Evolutionary conservation across 2,888 invertebrate species (phyloP).

Genomic region (Aphodius sticticus): DNA sequence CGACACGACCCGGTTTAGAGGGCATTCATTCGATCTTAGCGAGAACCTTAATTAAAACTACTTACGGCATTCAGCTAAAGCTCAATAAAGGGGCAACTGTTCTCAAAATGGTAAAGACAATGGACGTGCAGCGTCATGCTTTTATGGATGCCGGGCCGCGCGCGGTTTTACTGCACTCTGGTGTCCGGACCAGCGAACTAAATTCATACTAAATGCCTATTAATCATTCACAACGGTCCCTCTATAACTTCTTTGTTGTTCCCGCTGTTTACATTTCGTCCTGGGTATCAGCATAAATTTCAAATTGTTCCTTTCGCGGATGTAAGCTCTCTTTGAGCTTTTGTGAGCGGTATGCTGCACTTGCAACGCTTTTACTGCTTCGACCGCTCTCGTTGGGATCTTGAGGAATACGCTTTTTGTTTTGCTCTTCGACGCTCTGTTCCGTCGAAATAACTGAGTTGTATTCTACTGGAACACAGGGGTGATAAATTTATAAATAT

Average conservation of each 20-base stretch:
- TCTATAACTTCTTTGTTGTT: background rate
- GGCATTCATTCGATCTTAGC: background rate
- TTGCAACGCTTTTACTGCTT: background rate
- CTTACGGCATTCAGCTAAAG: background rate
- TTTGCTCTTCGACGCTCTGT: background rate
- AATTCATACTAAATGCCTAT: constrained; percentile 4
- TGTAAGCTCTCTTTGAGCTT: background rate
- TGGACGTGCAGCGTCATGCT: background rate
- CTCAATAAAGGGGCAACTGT: constrained; percentile 4
- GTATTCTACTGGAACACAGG: background rate
- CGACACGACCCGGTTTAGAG: background rate
- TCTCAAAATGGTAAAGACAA: background rate
- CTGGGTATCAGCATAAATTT: constrained; percentile 4
- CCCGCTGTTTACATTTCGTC: background rate
- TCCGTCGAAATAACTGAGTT: background rate
- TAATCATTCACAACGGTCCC: background rate
- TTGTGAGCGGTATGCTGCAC: background rate
- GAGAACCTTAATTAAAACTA: background rate
- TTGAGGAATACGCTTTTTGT: background rate
- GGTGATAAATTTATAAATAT: background rate
- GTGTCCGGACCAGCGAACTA: background rate
- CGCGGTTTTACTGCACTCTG: background rate
- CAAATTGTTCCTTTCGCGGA: background rate
- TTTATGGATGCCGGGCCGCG: background rate
- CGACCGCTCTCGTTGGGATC: background rate